Conservation (phyloP, 2,797 vertebrate genomes). For the Selene dorsalis region DNA sequence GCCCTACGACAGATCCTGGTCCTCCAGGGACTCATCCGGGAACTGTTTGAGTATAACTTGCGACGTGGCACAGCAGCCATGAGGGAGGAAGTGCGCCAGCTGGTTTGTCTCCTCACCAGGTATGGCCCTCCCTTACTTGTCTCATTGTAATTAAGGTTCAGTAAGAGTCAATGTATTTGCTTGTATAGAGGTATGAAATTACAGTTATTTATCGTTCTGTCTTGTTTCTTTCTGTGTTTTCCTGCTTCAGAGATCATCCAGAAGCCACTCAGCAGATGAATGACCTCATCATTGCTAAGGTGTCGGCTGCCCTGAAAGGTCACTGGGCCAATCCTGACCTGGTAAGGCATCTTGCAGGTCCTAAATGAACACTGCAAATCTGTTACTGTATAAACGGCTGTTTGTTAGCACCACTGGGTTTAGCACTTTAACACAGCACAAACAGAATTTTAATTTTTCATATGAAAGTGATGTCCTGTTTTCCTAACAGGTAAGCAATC, state of each 20-base stretch:
- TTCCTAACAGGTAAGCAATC: slow-evolving; percentile 90
- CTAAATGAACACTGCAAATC: not conserved
- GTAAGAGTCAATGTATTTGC: not conserved
- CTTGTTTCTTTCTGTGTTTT: slow-evolving; percentile 1
- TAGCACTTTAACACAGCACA: not conserved
- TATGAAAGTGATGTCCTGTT: not conserved
- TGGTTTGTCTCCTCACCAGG: slow-evolving; percentile 98
- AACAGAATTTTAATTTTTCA: not conserved
- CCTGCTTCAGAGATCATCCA: slow-evolving; percentile 90
- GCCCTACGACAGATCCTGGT: slow-evolving; percentile 97
- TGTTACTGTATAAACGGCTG: not conserved
- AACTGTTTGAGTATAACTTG: slow-evolving; percentile 97
- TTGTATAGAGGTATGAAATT: not conserved
- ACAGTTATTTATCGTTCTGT: not conserved
- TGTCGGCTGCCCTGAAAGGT: slow-evolving; percentile 96
- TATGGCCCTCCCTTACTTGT: slow-evolving; percentile 51
- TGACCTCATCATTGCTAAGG: slow-evolving; percentile 96
- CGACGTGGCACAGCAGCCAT: slow-evolving; percentile 92
- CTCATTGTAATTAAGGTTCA: not conserved
- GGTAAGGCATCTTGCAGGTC: slow-evolving; percentile 80
- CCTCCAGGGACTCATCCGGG: slow-evolving; percentile 96
- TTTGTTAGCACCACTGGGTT: not conserved
- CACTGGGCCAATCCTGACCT: slow-evolving; percentile 99
- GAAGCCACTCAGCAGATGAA: slow-evolving; percentile 99
- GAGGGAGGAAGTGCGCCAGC: slow-evolving; percentile 97